These are phyloP conservation scores for Arge pagana DNA, from an alignment of 2,888 invertebrate species.

Conservation along the genomic window DNA sequence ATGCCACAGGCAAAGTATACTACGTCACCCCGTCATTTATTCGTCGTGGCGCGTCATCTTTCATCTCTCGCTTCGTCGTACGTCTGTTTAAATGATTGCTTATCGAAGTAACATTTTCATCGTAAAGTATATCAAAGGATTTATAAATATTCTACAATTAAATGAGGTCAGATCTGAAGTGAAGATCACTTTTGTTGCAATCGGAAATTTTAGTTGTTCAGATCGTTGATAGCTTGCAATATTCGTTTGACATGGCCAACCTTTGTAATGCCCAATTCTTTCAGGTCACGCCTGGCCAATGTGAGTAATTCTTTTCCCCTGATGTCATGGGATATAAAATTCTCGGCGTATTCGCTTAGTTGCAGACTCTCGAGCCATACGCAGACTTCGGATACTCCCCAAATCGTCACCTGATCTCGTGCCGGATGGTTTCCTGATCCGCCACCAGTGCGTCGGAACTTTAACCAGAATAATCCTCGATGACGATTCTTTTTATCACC, in stretches of 20 bases:
- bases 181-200: background rate
- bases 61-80: background rate
- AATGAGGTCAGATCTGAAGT: background rate
- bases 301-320: slow-evolving; percentile 87
- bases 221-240: slow-evolving; percentile 88
- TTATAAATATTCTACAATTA: background rate
- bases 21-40: background rate
- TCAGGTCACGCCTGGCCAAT: slow-evolving; percentile 82
- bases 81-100: too few species aligned
- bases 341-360: slow-evolving; percentile 88
- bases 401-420: slow-evolving; percentile 59
- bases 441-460: slow-evolving; percentile 62
- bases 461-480: slow-evolving; percentile 72
- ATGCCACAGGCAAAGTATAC: slow-evolving; percentile 10
- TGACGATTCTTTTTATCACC: slow-evolving; percentile 55
- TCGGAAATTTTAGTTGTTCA: slow-evolving; percentile 52
- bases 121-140: too few species aligned
- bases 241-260: slow-evolving; percentile 96
- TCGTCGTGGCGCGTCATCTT: background rate
- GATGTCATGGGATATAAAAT: slow-evolving; percentile 89
- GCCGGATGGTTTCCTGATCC: slow-evolving; percentile 48
- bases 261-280: slow-evolving; percentile 92
- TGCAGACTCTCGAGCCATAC: slow-evolving; percentile 89
- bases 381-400: slow-evolving; percentile 90
- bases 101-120: slow-evolving; percentile 8